Percentiles rank a stretch among this genome's conserved stretches.
Evolutionary conservation across 2,888 invertebrate genomes (phyloP).

Genomic region (Drosophila ustulata): DNA sequence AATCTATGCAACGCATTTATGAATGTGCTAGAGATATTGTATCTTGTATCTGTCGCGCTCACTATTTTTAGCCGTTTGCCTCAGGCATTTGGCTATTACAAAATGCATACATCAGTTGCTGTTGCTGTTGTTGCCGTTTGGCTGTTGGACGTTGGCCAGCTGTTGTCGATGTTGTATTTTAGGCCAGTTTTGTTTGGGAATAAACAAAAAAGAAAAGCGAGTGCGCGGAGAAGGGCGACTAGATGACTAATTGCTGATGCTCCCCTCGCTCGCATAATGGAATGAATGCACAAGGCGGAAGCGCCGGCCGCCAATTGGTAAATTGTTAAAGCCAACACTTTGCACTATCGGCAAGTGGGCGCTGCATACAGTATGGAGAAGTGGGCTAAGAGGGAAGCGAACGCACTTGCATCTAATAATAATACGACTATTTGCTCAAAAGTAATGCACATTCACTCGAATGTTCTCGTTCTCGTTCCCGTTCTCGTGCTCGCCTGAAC

Average conservation of each 20-base stretch:
- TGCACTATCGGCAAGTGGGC: constrained; percentile 42
- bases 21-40: constrained; percentile 36
- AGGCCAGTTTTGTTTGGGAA: constrained; percentile 46
- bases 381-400: neutral
- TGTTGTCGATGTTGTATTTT: constrained; percentile 36
- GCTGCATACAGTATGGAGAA: constrained; percentile 13
- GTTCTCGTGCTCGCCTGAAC: constrained; percentile 43
- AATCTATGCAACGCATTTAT: constrained; percentile 17
- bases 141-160: constrained; percentile 35
- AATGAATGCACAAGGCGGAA: constrained; percentile 51
- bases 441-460: constrained; percentile 32
- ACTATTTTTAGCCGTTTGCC: constrained; percentile 67
- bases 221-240: constrained; percentile 18
- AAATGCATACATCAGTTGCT: constrained; percentile 53
- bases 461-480: constrained; percentile 15
- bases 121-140: constrained; percentile 3
- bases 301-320: constrained; percentile 47
- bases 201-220: constrained; percentile 9
- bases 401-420: constrained; percentile 24
- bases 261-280: constrained; percentile 27
- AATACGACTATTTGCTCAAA: constrained; percentile 22
- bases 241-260: constrained; percentile 56
- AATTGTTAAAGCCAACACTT: constrained; percentile 63
- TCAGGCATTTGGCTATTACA: constrained; percentile 60
- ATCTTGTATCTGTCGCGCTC: constrained; percentile 49